Evolutionary conservation across 1,140 invertebrate genomes (phyloP).

Genomic region (Brachionus manjavacas): DNA sequence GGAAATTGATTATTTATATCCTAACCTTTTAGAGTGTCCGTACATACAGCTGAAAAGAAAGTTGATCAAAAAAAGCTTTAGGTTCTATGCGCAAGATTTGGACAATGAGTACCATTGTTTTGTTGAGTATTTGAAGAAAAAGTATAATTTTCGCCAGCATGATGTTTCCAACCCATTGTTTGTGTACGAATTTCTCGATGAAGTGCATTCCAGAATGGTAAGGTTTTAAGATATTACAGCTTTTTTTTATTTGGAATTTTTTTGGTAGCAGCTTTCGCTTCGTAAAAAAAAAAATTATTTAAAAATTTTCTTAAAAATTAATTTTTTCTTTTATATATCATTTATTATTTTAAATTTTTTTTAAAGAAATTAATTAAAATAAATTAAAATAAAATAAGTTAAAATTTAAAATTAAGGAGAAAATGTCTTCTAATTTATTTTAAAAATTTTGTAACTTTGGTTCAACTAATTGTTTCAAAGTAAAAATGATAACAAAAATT

Average conservation of each 20-base stretch:
- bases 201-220: constrained; percentile 30
- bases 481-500: no score
- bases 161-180: background rate
- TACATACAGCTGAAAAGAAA: background rate
- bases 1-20: constrained; percentile 37
- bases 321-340: no score
- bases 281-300: no score
- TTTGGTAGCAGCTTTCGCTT: background rate
- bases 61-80: constrained; percentile 12
- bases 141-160: background rate
- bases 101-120: background rate
- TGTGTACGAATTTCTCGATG: constrained; percentile 21
- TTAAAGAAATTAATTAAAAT: no score
- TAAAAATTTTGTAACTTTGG: no score
- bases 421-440: no score
- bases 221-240: background rate
- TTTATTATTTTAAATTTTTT: no score
- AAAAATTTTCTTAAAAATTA: no score
- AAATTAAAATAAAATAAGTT: no score
- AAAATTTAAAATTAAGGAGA: no score
- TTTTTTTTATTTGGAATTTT: no score
- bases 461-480: no score
- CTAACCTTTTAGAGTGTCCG: constrained; percentile 5
- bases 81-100: background rate
- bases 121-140: background rate